Conservation (phyloP, 1,140 invertebrate genomes). For the Drosophila tropicalis region DNA sequence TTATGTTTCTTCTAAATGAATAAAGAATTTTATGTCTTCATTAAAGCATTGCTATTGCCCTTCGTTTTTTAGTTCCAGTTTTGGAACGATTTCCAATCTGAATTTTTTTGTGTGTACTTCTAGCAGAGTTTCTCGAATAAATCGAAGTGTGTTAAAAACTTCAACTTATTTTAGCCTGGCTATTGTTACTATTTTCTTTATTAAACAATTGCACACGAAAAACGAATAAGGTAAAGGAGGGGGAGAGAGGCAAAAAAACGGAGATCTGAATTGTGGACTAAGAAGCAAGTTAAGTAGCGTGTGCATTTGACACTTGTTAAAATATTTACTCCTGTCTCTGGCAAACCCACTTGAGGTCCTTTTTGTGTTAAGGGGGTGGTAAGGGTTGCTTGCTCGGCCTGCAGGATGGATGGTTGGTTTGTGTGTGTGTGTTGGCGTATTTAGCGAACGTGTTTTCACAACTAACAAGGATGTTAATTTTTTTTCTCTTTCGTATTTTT, state of each 20-base stretch:
- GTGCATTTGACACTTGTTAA: conserved; percentile 83
- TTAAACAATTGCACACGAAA: conserved; percentile 60
- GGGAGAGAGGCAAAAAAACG: not conserved
- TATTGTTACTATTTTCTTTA: conserved; percentile 70
- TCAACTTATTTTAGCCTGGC: not conserved
- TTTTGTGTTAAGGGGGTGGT: conserved; percentile 42
- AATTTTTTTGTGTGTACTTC: no score
- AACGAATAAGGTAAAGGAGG: not conserved
- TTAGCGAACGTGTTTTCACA: conserved; percentile 82
- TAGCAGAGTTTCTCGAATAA: no score
- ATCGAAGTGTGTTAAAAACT: not conserved
- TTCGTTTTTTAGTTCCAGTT: not conserved
- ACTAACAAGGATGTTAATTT: conserved; percentile 82
- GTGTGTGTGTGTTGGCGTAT: conserved; percentile 48
- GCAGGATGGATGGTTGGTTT: conserved; percentile 11
- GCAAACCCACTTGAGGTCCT: conserved; percentile 53
- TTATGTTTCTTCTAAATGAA: no score
- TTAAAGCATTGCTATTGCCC: not conserved
- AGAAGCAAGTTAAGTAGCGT: conserved; percentile 74
- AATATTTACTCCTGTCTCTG: conserved; percentile 77
- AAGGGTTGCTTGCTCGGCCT: conserved; percentile 24
- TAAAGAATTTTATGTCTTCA: no score
- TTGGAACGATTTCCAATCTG: no score
- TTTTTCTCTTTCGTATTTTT: conserved; percentile 56
- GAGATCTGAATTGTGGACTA: not conserved